Conservation (phyloP, 2,797 vertebrate genomes). For the Ctenopoma kingsleyae region DNA sequence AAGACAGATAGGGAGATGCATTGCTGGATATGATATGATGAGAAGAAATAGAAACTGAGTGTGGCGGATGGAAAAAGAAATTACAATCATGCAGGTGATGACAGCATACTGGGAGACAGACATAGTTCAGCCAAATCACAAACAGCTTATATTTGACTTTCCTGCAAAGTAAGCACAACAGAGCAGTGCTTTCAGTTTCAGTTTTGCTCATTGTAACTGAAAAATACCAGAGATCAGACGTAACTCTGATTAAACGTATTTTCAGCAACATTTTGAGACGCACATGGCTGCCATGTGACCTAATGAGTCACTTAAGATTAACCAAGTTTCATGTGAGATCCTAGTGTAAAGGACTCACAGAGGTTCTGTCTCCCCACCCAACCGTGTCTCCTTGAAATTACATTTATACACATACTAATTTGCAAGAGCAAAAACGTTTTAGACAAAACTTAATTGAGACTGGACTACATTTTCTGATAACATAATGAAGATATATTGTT, state of each 20-base stretch:
- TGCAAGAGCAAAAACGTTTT: no score
- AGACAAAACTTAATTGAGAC: no score
- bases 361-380: background rate
- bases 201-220: background rate
- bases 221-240: background rate
- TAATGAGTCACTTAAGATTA: background rate
- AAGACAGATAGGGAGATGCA: conserved; percentile 16
- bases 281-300: background rate
- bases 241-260: background rate
- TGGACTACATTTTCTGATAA: no score
- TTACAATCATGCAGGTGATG: conserved; percentile 10
- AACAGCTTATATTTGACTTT: conserved; percentile 2
- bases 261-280: background rate
- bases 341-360: background rate
- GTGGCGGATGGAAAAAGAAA: background rate
- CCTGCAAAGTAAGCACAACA: background rate
- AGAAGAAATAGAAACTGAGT: conserved; percentile 41
- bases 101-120: conserved; percentile 4
- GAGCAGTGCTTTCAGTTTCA: background rate
- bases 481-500: no score
- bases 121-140: conserved; percentile 21
- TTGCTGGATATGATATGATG: conserved; percentile 19
- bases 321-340: background rate
- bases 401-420: no score
- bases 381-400: no score